These are phyloP conservation scores for Kradibia gibbosae DNA, from an alignment of 1,140 invertebrate species.

Conservation along the genomic window DNA sequence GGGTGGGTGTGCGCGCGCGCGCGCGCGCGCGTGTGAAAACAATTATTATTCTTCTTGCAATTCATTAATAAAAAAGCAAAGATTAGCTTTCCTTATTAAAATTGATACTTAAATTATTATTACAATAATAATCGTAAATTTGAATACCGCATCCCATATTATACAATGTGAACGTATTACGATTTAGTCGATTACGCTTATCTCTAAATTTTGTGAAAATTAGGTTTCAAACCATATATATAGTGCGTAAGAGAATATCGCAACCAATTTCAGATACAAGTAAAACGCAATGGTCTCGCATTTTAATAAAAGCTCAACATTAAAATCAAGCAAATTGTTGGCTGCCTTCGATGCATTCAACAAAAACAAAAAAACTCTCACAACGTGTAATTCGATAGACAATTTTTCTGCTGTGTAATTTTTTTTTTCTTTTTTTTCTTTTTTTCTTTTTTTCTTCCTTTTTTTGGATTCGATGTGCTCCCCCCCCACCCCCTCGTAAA, in stretches of 20 bases:
- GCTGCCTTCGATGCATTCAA: not conserved
- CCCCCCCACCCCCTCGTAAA: not conserved
- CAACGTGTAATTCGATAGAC: conserved; percentile 1
- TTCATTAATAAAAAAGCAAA: too few species aligned
- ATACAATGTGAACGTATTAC: too few species aligned
- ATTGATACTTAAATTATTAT: too few species aligned
- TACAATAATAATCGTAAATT: too few species aligned
- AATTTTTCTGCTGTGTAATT: conserved; percentile 5
- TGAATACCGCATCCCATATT: too few species aligned
- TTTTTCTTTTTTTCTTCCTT: too few species aligned
- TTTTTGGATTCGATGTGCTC: not conserved
- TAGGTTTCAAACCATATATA: not conserved
- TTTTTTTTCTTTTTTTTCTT: not conserved
- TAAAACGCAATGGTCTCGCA: not conserved
- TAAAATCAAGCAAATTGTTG: conserved; percentile 15
- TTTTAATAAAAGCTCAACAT: conserved; percentile 35
- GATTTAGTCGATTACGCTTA: not conserved
- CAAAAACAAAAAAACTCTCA: not conserved
- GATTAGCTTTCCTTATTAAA: too few species aligned
- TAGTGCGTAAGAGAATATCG: not conserved
- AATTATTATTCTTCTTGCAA: too few species aligned
- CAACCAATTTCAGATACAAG: not conserved
- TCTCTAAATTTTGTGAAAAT: not conserved
- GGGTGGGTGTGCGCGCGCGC: too few species aligned
- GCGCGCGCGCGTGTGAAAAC: too few species aligned